A percentile compares a stretch with the other conserved stretches of the same genome.
These are phyloP conservation scores for Eledona agricola DNA, from an alignment of 2,888 invertebrate species.

Conservation along the genomic window DNA sequence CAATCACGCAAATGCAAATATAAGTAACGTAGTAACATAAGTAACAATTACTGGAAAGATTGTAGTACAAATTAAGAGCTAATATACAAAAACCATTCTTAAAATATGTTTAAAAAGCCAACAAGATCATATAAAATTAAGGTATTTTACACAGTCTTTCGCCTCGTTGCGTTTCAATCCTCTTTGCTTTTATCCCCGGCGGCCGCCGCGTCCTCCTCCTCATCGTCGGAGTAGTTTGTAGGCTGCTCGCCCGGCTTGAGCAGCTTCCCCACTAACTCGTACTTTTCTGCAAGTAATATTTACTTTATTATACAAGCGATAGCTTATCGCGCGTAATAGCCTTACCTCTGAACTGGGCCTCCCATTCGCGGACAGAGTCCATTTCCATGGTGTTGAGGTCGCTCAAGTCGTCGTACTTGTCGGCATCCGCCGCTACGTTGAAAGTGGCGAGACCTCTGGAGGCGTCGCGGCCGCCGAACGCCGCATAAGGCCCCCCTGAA, in stretches of 20 bases:
- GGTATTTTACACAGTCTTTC: constrained; percentile 36
- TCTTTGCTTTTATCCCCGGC: constrained; percentile 61
- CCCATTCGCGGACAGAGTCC: constrained; percentile 97
- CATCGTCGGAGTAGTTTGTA: constrained; percentile 90
- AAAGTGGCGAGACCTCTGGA: constrained; percentile 95
- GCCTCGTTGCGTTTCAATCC: constrained; percentile 50
- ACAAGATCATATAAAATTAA: constrained; percentile 37
- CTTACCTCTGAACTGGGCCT: constrained; percentile 94
- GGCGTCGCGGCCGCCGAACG: constrained; percentile 95
- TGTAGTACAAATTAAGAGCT: constrained; percentile 24
- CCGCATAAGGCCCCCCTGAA: constrained; percentile 90
- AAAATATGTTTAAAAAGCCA: constrained; percentile 36
- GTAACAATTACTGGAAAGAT: constrained; percentile 24
- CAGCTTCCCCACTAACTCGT: constrained; percentile 88
- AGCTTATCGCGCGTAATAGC: too few species aligned
- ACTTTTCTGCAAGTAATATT: constrained; percentile 81
- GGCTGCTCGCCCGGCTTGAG: constrained; percentile 92
- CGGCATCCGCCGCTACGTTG: constrained; percentile 80
- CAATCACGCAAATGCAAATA: too few species aligned
- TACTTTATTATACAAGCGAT: constrained; percentile 2
- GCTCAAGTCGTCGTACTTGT: constrained; percentile 90
- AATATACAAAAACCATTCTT: constrained; percentile 28
- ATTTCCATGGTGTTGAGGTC: constrained; percentile 93
- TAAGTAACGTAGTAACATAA: too few species aligned
- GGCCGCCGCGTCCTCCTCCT: constrained; percentile 68